phyloP scores from a whole-genome alignment of 1,140 invertebrate genomes.

The Contarinia nasturtii region DNA sequence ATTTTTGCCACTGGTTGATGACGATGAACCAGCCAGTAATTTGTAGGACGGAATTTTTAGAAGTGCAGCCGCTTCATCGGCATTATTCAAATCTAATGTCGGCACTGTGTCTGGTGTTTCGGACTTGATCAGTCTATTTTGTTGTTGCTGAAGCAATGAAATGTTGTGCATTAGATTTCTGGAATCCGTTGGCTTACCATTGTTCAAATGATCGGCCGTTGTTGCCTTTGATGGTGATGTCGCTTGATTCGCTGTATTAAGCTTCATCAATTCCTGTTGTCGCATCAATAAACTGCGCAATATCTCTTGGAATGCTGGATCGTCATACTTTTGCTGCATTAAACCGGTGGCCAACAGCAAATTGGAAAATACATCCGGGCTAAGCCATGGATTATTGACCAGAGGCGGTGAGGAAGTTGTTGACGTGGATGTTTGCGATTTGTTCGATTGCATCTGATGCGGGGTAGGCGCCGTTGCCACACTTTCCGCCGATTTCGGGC shows the following conservation, averaged over 20 bases:
- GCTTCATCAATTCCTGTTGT: conserved; percentile 13
- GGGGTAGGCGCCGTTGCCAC: too few relatives aligned
- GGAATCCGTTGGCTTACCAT: conserved; percentile 12
- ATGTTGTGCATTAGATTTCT: conserved; percentile 8
- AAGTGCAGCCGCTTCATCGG: conserved; percentile 42
- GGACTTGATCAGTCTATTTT: conserved; percentile 21
- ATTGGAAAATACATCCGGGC: conserved; percentile 14
- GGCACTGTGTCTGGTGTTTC: conserved; percentile 22
- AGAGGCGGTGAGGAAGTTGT: conserved; percentile 10
- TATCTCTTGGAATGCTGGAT: conserved; percentile 32
- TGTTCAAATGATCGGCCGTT: conserved; percentile 11
- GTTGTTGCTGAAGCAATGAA: conserved; percentile 9
- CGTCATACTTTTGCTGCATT: conserved; percentile 10
- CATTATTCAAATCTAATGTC: conserved; percentile 26
- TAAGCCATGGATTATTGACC: conserved; percentile 8
- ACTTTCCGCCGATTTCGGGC: neutral
- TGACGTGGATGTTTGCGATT: conserved; percentile 19
- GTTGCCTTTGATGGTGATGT: conserved; percentile 7
- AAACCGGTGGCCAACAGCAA: conserved; percentile 13
- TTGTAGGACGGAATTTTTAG: conserved; percentile 85
- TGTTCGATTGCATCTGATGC: too few relatives aligned
- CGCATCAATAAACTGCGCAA: conserved; percentile 32
- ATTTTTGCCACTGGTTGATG: conserved; percentile 30
- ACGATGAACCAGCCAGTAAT: conserved; percentile 37
- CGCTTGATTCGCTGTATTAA: conserved; percentile 15